Conservation (phyloP, 2,113 vertebrate genomes). For the Neoarius graeffei region DNA sequence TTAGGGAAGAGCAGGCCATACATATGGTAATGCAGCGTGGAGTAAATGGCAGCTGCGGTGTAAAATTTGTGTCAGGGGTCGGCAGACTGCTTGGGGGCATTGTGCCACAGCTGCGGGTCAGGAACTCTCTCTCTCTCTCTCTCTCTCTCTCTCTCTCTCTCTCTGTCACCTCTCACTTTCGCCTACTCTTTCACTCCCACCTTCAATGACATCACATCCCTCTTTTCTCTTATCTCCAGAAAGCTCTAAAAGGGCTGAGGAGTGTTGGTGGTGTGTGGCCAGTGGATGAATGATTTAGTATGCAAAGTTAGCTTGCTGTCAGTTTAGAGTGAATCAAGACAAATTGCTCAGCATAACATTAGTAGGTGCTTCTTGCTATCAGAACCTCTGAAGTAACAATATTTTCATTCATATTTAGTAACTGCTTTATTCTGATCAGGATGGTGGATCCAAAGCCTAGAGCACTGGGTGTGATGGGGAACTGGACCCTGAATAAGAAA, state of each 20-base stretch:
- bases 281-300: slow-evolving; percentile 55
- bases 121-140: slow-evolving; percentile 74
- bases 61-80: slow-evolving; percentile 97
- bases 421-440: not conserved
- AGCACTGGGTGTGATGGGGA: not conserved
- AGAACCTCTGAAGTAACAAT: not conserved
- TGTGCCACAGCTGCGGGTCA: slow-evolving; percentile 91
- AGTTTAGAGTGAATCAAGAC: not conserved
- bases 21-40: slow-evolving; percentile 97
- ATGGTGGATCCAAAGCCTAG: not conserved
- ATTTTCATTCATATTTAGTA: not conserved
- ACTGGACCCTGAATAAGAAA: not conserved
- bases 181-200: slow-evolving; percentile 57
- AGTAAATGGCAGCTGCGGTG: slow-evolving; percentile 95
- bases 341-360: not conserved
- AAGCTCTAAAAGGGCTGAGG: slow-evolving; percentile 49
- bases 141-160: slow-evolving; percentile 65
- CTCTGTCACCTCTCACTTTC: slow-evolving; percentile 10
- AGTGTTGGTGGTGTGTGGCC: slow-evolving; percentile 34
- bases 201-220: slow-evolving; percentile 70
- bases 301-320: slow-evolving; percentile 41
- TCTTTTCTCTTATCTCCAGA: slow-evolving; percentile 20
- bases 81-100: slow-evolving; percentile 85
- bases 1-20: slow-evolving; percentile 94
- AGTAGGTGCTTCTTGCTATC: not conserved